Evolutionary conservation across 2,888 invertebrate genomes (phyloP).

Genomic region (Philopedon plagiatum): DNA sequence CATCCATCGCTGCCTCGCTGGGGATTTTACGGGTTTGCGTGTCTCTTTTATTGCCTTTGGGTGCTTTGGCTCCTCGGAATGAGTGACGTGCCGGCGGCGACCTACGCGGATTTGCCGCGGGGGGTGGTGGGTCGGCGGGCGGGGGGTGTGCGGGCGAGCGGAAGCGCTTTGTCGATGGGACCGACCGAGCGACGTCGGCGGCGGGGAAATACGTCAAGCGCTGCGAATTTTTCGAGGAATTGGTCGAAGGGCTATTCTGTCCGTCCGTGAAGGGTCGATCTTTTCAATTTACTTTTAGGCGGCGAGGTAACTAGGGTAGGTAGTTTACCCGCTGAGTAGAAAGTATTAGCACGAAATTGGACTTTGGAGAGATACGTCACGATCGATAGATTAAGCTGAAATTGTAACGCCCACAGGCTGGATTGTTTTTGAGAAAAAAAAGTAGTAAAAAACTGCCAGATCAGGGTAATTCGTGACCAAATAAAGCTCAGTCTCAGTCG

Average conservation of each 20-base stretch:
- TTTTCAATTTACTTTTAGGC: slow-evolving; percentile 55
- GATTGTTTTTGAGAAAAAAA: neutral
- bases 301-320: slow-evolving; percentile 50
- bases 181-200: slow-evolving; percentile 26
- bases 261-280: slow-evolving; percentile 48
- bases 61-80: slow-evolving; percentile 32
- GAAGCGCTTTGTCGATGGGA: slow-evolving; percentile 38
- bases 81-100: slow-evolving; percentile 45
- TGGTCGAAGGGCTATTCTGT: slow-evolving; percentile 39
- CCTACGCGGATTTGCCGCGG: slow-evolving; percentile 32
- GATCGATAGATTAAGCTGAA: neutral
- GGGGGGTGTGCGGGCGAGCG: slow-evolving; percentile 37
- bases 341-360: slow-evolving; percentile 23
- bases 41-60: slow-evolving; percentile 44
- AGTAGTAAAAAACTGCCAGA: neutral
- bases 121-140: slow-evolving; percentile 16
- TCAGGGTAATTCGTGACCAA: too few relatives aligned
- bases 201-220: slow-evolving; percentile 26
- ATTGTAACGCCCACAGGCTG: neutral
- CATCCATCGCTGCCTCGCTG: slow-evolving; percentile 25
- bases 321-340: slow-evolving; percentile 17
- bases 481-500: too few relatives aligned
- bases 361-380: neutral
- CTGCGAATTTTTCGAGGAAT: slow-evolving; percentile 42
- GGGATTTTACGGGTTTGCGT: slow-evolving; percentile 45